Base-by-base conservation (phyloP, 2,888 invertebrate genomes). In the Phortica okadai region DNA sequence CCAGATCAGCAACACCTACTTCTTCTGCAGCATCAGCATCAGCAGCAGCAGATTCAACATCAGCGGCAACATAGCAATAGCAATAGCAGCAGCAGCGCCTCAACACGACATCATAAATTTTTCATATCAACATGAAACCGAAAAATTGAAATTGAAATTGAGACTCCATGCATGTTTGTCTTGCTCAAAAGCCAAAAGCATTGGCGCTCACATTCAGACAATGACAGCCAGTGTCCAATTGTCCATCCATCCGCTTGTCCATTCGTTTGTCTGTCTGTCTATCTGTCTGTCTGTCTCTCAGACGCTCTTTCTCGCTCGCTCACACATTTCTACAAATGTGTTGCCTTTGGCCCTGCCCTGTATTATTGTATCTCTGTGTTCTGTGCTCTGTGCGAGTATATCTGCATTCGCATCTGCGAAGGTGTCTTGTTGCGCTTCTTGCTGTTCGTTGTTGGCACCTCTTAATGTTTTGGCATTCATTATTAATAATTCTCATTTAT, bases 1-100 rank as follows among this genome's bases (percentile, higher is more conserved):
- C 78, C 84, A 84, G 76, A 81, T 81, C 81, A 81, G 81, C 81
- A 81, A 81, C 81, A 81, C 81, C 81, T 81, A 78, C 79, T 79
- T 69, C 74, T 73, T 54, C 16, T 67, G 10, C 45, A 16, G 33
- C 16, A 3, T 66, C 14, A 41, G 41, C 56, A 56, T 66, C 14
- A 41, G 41, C 56, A 56, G 56, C 56, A 56, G n/a, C 11, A 56
- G 11, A 56, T 56, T 14, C 11, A 41, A n/a, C 62, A 62, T n/a
- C 62, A 62, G 21, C 21, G 21, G 62, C 62, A 62, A 62, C 21
- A 21, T 21, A 62, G 21, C 21, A 62, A 62, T 21, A 62, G 10
- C 62, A 62, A 62, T 21, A 59, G 16, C 59, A 16, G 14, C 66
- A n/a, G 42, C 33, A 41, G 62, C 25, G 54, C 70, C 44, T 45